phyloP scores from a whole-genome alignment of 2,113 vertebrate species.

The Onychostoma macrolepis region DNA sequence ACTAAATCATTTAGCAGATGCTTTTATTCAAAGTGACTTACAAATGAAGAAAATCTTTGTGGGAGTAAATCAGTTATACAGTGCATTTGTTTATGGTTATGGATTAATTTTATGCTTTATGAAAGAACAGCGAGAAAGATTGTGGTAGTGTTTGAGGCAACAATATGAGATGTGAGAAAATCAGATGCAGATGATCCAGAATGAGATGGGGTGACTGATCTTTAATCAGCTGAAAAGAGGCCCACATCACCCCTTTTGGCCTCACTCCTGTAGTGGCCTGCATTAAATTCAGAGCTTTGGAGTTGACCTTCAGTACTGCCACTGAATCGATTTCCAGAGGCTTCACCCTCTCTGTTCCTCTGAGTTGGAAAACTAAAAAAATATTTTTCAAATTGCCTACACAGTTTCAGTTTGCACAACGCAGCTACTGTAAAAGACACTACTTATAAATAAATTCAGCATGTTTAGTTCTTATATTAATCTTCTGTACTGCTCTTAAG shows the following conservation, averaged over 20 bases:
- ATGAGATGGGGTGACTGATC: no score
- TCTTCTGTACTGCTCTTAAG: not conserved
- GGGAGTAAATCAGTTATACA: not conserved
- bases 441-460: not conserved
- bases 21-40: not conserved
- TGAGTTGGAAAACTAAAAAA: not conserved
- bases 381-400: no score
- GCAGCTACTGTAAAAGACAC: no score
- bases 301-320: not conserved
- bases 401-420: no score
- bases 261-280: not conserved
- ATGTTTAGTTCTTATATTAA: not conserved
- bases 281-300: not conserved
- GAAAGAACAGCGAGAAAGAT: not conserved
- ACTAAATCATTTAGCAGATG: not conserved
- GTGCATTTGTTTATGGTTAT: not conserved
- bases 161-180: no score
- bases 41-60: no score
- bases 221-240: not conserved
- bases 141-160: not conserved
- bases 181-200: no score
- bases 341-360: not conserved
- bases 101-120: not conserved
- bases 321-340: not conserved
- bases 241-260: not conserved